Evolutionary conservation across 2,888 invertebrate species (phyloP), one percentile per base, ranked within the genome.

Genomic region (Clistopyga incitator): DNA sequence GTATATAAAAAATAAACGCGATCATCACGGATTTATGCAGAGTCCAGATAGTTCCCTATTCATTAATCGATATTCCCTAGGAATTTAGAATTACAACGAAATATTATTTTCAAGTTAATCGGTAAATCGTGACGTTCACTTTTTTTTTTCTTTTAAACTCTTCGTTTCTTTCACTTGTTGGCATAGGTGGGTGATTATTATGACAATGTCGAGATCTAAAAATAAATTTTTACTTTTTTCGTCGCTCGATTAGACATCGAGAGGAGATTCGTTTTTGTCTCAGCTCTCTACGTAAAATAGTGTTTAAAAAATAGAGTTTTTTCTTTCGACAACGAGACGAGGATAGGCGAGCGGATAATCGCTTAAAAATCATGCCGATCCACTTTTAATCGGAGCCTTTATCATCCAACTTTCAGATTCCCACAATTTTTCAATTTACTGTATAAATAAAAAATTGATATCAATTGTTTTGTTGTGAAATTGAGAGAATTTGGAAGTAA

Each of bases 1-100:
- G 71, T 47, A 78, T 85, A 78, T 84, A 81, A 84, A 85, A 85
- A 85, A 85, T 84, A 84, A 81, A 85, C 75, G 65, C 81, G 78
- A 84, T 71, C 81, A 78, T 64, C 34, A 45, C 67, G 76, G 78
- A 80, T 68, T 25, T 76, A 47, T 59, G 76, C 42, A 75, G 72
- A 72, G 79, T 68, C 67, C 76, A 59, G 50, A 67, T 61, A 64
- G 18, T 42, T 34, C 2, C 18, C 20, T 38, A 64, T 20, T 64
- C 20, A 18, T 38, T 11, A 38, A 42, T 38, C 38, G 61, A 10
- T 64, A 64, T 64, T n/a, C 15, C 6, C 59, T 34, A 45, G 15
- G 61, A 83, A 79, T 76, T 76, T 72, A 50, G 76, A 56, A 76
- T 76, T 64, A 79, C 68, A 78, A 82, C 56, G 61, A 74, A 70